phyloP scores from a whole-genome alignment of 2,888 invertebrate species.

The Amphipoea lucens region DNA sequence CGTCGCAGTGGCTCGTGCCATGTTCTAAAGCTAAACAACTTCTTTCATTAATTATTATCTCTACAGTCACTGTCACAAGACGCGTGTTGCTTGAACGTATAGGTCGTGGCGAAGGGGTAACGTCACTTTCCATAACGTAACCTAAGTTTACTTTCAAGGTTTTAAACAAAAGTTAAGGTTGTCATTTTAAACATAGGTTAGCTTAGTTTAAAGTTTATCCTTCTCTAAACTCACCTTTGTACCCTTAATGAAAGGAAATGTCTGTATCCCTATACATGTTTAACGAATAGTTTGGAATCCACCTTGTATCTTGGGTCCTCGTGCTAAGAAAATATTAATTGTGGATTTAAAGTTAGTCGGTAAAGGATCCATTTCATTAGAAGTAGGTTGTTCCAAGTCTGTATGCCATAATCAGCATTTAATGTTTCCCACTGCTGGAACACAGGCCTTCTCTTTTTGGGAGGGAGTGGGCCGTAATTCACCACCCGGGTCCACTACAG shows the following conservation, averaged over 20 bases:
- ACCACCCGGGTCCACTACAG: no score
- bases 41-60: background rate
- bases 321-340: constrained; percentile 17
- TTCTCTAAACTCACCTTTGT: constrained; percentile 44
- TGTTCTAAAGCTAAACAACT: background rate
- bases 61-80: background rate
- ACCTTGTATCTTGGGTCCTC: constrained; percentile 3
- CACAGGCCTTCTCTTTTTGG: background rate
- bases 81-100: no score
- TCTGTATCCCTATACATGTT: constrained; percentile 35
- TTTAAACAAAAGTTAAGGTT: constrained; percentile 49
- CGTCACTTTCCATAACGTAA: constrained; percentile 40
- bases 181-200: constrained; percentile 59
- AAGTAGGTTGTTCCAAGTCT: background rate
- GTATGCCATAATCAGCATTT: background rate
- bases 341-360: background rate
- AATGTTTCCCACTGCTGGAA: background rate
- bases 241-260: constrained; percentile 51
- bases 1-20: background rate
- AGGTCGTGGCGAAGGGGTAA: background rate
- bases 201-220: constrained; percentile 61
- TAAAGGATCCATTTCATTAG: background rate
- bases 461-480: no score
- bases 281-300: constrained; percentile 34
- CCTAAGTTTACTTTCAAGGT: constrained; percentile 22